Evolutionary conservation across 2,797 vertebrate species (phyloP), one percentile per base, ranked within the genome.

Genomic region (Furcifer pardalis): DNA sequence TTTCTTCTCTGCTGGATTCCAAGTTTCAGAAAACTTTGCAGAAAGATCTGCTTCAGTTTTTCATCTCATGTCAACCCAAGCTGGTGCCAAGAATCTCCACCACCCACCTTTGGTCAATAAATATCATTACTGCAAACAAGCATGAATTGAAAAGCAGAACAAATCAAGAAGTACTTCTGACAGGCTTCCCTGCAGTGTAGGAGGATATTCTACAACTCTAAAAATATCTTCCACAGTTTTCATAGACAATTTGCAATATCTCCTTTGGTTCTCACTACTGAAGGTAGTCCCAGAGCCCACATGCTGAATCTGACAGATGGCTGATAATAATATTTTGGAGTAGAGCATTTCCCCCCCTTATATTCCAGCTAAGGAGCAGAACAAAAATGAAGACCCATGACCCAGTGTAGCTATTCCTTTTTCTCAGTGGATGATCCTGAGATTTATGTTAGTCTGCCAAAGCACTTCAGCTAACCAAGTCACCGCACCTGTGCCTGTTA

Each of bases 131-230:
- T 89, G 91, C 79, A 94, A 94, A 93, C 92, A 94, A 93, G 88
- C 80, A 75, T 86, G 83, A 93, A 89, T 89, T 90, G 87, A 92
- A 88, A 69, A 90, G 85, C 87, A 91, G 91, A 92, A 91, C 82
- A 91, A 93, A 94, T 86, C 90, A 93, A 90, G 92, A 92, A 93
- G 93, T 37, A 90, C 92, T 94, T 94, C 93, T 94, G 94, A 94
- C 93, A 94, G 94, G 89, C 93, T 94, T 90, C 75, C 92, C 94
- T 92, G 90, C 87, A 90, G 90, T 90, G 93, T 93, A 87, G 93
- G 92, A 94, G 89, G 91, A 91, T 89, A 94, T 93, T 94, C 89
- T 92, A 91, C 91, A 90, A 92, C 91, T 93, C 93, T 94, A 94
- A 94, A 94, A 91, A 94, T 94, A 90, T 1, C 2, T 86, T 92